These are phyloP conservation scores for Idaea aversata DNA, from an alignment of 2,888 invertebrate species.

Conservation along the genomic window DNA sequence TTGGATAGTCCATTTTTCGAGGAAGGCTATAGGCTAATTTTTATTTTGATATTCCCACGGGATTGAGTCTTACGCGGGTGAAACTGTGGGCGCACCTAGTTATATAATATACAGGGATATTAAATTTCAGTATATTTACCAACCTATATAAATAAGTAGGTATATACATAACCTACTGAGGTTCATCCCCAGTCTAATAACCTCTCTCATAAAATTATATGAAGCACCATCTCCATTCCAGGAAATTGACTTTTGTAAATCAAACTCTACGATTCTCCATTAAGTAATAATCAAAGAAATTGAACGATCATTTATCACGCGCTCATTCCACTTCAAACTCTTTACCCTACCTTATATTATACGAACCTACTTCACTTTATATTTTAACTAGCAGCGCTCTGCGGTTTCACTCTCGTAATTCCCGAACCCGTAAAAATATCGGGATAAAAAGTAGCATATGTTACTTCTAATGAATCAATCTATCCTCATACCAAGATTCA, in stretches of 20 bases:
- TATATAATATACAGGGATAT: too few relatives aligned
- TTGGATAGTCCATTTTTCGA: too few relatives aligned
- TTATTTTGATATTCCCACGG: too few relatives aligned
- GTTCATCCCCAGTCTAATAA: slow-evolving; percentile 12
- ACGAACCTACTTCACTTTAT: not conserved
- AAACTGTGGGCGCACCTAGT: too few relatives aligned
- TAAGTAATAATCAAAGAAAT: slow-evolving; percentile 38
- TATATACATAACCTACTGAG: not conserved
- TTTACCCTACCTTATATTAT: not conserved
- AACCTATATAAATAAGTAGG: not conserved
- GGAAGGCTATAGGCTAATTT: too few relatives aligned
- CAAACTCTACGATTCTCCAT: slow-evolving; percentile 35
- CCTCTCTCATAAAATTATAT: slow-evolving; percentile 27
- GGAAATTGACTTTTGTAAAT: slow-evolving; percentile 46
- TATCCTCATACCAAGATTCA: too few relatives aligned
- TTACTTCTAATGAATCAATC: too few relatives aligned
- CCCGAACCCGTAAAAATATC: too few relatives aligned
- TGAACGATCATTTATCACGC: slow-evolving; percentile 60
- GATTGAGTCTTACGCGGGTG: too few relatives aligned
- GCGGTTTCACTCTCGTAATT: not conserved
- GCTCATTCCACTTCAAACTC: slow-evolving; percentile 57
- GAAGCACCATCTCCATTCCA: slow-evolving; percentile 28
- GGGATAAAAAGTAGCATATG: too few relatives aligned
- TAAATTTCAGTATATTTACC: not conserved
- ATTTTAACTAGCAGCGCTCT: not conserved